These are phyloP conservation scores for Marcusenius ussheri DNA, from an alignment of 2,113 vertebrate species.

Conservation along the genomic window DNA sequence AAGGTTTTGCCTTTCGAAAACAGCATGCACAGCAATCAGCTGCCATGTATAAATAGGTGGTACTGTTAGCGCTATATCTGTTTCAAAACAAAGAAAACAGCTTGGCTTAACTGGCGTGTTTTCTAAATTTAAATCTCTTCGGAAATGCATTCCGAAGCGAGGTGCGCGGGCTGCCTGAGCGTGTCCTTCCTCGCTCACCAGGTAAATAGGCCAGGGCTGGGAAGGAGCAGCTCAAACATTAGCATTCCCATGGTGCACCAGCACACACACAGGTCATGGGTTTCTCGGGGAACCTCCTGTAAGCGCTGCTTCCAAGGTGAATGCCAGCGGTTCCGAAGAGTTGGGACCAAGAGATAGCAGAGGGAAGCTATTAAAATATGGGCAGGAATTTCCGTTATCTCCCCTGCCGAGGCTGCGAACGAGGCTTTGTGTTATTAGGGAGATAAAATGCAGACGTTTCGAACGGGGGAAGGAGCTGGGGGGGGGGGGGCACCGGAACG, in stretches of 20 bases:
- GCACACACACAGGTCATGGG: conserved; percentile 38
- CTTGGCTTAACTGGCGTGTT: neutral
- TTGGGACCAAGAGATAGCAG: conserved; percentile 71
- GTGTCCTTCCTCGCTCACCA: neutral
- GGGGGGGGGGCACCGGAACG: conserved; percentile 55
- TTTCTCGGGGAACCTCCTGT: conserved; percentile 65
- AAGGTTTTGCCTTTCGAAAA: neutral
- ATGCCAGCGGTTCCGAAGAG: conserved; percentile 66
- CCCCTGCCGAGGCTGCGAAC: conserved; percentile 59
- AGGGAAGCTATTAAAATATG: conserved; percentile 81
- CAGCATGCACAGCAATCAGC: neutral
- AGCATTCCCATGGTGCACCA: conserved; percentile 36
- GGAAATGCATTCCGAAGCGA: neutral
- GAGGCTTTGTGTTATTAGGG: conserved; percentile 71
- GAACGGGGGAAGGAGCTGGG: conserved; percentile 50
- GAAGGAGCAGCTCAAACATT: conserved; percentile 32
- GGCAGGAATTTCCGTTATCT: conserved; percentile 62
- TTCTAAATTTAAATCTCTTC: neutral
- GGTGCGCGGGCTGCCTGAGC: neutral
- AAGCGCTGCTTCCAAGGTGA: conserved; percentile 70
- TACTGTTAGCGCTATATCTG: neutral
- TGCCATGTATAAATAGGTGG: neutral
- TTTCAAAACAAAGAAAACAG: neutral
- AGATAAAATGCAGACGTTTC: conserved; percentile 72
- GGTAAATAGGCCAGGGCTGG: conserved; percentile 24